Conservation (phyloP, 2,888 invertebrate genomes). For the Aspidapion aeneum region DNA sequence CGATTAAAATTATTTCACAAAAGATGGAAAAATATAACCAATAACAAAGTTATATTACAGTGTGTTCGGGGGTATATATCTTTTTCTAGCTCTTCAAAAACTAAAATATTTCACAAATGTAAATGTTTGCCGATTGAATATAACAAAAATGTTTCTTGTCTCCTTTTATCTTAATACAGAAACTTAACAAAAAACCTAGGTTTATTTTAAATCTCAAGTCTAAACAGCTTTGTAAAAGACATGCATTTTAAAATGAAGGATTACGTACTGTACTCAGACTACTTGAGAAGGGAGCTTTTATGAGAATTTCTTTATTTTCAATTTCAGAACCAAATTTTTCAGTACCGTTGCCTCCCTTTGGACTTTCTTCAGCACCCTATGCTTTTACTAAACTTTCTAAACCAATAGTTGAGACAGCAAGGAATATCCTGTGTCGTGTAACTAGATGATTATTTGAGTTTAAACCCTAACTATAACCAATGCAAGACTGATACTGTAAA, state of each 20-base stretch:
- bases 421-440: constrained; percentile 25
- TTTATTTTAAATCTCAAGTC: constrained; percentile 27
- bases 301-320: constrained; percentile 29
- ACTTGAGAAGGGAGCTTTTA: constrained; percentile 15
- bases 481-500: constrained; percentile 6
- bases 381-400: constrained; percentile 34
- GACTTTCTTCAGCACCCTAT: constrained; percentile 29
- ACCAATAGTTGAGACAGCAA: constrained; percentile 25
- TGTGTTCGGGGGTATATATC: not conserved
- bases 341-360: constrained; percentile 32
- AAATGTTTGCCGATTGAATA: no score
- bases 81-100: not conserved
- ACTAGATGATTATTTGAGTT: constrained; percentile 25
- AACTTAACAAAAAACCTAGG: constrained; percentile 4
- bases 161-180: not conserved
- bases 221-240: constrained; percentile 27
- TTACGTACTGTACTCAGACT: constrained; percentile 26
- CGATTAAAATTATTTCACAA: not conserved
- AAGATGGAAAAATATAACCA: not conserved
- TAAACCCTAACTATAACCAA: constrained; percentile 12
- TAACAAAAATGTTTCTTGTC: not conserved
- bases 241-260: constrained; percentile 34
- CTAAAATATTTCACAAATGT: no score
- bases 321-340: constrained; percentile 25
- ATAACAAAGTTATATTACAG: not conserved